Evolutionary conservation across 2,113 vertebrate genomes (phyloP), one percentile per base, ranked within the genome.

Genomic region (Pterocles burchelli): DNA sequence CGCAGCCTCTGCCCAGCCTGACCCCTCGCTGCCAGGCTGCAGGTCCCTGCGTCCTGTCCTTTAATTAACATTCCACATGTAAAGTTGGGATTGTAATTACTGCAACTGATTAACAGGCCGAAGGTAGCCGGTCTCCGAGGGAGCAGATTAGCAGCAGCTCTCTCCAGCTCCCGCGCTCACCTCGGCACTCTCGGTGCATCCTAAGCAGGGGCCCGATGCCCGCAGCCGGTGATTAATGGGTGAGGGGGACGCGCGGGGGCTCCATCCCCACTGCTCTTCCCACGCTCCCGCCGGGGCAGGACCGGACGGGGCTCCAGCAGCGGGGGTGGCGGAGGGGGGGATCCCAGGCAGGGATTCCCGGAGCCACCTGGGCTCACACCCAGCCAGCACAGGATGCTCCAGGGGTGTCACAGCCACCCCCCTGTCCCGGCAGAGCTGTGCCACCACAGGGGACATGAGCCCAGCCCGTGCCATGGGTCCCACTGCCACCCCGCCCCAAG

Each of bases 21-120:
- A 20, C 3, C 2, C 1, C 85, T 73, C 1, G 1, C 83, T 82
- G 82, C 85, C 83, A 41, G 68, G 82, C 81, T 29, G 59, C 58
- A 11, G 66, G 75, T 31, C 81, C 83, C 91, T 22, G n/a, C 3
- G 3, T 51, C 88, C 67, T 4, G 8, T 65, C 88, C 92, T 57
- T 90, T 96, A 93, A 98, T 99, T 98, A 98, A 97, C 98, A 98
- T 98, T 97, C 98, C 89, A 49, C 18, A 17, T 63, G 97, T 97
- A 95, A 94, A 94, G 91, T 52, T 84, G 71, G 91, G 97, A 97
- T 92, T 98, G 97, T 98, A 98, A 99, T 99, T 98, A 99, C 98
- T 97, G 98, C 97, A 91, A 97, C 98, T 98, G 98, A 99, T 98
- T 98, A 98, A 98, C 94, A 97, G 97, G 98, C 95, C 97, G 78